These are phyloP conservation scores for Chydorus sphaericus DNA, from an alignment of 2,888 invertebrate genomes.

Conservation along the genomic window DNA sequence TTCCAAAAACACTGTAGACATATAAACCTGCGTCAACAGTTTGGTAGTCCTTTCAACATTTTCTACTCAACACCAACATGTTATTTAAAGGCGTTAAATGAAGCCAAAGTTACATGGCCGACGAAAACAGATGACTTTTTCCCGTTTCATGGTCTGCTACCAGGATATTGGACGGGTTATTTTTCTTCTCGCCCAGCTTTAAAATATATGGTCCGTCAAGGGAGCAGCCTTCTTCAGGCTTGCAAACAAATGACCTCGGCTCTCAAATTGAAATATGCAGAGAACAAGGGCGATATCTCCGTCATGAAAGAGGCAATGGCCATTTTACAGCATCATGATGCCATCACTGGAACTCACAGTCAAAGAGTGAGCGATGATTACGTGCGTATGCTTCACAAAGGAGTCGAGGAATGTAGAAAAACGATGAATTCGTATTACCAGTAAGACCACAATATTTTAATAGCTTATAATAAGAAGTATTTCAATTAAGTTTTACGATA, in stretches of 20 bases:
- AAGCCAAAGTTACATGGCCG: slow-evolving; percentile 48
- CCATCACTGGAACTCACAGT: slow-evolving; percentile 74
- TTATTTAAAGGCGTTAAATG: slow-evolving; percentile 61
- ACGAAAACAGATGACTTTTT: slow-evolving; percentile 77
- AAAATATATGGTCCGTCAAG: slow-evolving; percentile 58
- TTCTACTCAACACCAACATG: slow-evolving; percentile 77
- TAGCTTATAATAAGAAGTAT: no score
- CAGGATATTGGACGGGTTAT: slow-evolving; percentile 89
- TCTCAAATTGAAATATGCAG: slow-evolving; percentile 34
- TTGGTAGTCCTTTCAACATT: slow-evolving; percentile 16
- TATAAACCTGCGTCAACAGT: slow-evolving; percentile 12
- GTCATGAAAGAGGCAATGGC: slow-evolving; percentile 27
- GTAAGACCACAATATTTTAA: no score
- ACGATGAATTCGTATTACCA: slow-evolving; percentile 41
- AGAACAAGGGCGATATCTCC: slow-evolving; percentile 41
- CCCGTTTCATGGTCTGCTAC: slow-evolving; percentile 71
- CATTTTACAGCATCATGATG: slow-evolving; percentile 73
- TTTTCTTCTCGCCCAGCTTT: slow-evolving; percentile 67
- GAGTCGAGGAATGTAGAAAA: slow-evolving; percentile 43
- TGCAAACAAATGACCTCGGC: slow-evolving; percentile 57
- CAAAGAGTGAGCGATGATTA: slow-evolving; percentile 81
- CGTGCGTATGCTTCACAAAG: slow-evolving; percentile 51
- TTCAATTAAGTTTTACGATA: slow-evolving; percentile 11
- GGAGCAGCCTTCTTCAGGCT: slow-evolving; percentile 59
- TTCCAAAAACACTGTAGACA: no score